phyloP scores from a whole-genome alignment of 2,113 vertebrate genomes.

The Pachyramphus minor region DNA sequence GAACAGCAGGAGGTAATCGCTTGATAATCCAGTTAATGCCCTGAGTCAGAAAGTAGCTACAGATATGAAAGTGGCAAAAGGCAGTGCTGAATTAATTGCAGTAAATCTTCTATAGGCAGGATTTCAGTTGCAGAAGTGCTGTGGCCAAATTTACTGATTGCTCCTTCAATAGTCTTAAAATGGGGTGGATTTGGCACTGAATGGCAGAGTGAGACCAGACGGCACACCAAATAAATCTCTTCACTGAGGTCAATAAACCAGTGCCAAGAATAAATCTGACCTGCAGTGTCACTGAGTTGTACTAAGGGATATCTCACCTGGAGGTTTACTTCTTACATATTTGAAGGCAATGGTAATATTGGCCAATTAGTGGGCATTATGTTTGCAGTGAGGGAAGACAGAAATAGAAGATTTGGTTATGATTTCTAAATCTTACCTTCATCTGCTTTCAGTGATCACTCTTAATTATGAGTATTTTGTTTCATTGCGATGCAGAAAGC shows the following conservation, averaged over 20 bases:
- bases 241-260: background rate
- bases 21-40: slow-evolving; percentile 7
- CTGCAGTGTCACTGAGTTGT: background rate
- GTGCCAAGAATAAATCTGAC: background rate
- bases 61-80: background rate
- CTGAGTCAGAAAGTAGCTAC: background rate
- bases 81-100: slow-evolving; percentile 4
- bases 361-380: background rate
- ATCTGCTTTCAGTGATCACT: background rate
- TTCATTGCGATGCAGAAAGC: slow-evolving; percentile 36
- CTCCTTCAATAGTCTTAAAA: background rate
- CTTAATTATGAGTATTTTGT: slow-evolving; percentile 29
- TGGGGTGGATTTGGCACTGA: background rate
- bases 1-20: background rate
- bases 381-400: background rate
- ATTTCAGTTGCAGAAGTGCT: background rate
- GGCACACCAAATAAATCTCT: background rate
- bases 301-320: background rate
- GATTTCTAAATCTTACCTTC: slow-evolving; percentile 11
- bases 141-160: background rate
- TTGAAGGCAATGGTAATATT: background rate
- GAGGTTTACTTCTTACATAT: background rate
- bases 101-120: background rate
- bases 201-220: background rate
- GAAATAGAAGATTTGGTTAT: background rate